Base-by-base conservation (phyloP, 2,797 vertebrate genomes). In the Microctenopoma lineatum region DNA sequence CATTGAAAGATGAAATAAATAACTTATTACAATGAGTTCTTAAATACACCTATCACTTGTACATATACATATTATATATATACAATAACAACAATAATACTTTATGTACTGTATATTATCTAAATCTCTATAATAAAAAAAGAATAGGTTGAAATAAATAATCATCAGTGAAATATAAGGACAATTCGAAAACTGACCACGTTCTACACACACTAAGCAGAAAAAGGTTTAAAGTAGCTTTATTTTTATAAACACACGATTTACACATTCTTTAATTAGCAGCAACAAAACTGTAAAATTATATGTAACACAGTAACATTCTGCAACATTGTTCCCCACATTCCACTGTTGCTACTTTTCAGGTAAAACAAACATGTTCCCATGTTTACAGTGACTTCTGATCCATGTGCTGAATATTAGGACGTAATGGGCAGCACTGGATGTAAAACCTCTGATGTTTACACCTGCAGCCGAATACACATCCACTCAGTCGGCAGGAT, bases 401-500 rank as follows among this genome's bases (percentile, higher is more conserved):
- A 54, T 42, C 34, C 48, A 1, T 44, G 14, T 44, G 42, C 15
- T 44, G 36, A 26, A 12, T 27, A 14, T 47, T n/a, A 2, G 7
- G 45, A 11, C 14, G 8, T 25, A 34, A 12, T 14, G 34, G 5
- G 21, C 18, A 27, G 38, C 29, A 4, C 11, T 54, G 53, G 1
- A 32, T 59, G 51, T 62, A 34, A 32, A 63, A 41, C 21, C 53
- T 62, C 47, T 73, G 41, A 52, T 79, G 59, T 83, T 80, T 85
- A 84, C 89, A 90, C 87, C 88, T 90, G 89, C 86, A 86, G 72
- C 74, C 70, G 73, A 84, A 86, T 79, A 78, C 91, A 92, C 89
- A 92, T 92, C 90, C 93, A 92, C 84, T 67, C 76, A 85, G 83
- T 92, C 87, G 79, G 89, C 90, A 93, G 93, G 95, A 94, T 95